These are phyloP conservation scores for Bursaphelenchus mucronatus DNA, from an alignment of 1,140 invertebrate genomes.

Conservation along the genomic window DNA sequence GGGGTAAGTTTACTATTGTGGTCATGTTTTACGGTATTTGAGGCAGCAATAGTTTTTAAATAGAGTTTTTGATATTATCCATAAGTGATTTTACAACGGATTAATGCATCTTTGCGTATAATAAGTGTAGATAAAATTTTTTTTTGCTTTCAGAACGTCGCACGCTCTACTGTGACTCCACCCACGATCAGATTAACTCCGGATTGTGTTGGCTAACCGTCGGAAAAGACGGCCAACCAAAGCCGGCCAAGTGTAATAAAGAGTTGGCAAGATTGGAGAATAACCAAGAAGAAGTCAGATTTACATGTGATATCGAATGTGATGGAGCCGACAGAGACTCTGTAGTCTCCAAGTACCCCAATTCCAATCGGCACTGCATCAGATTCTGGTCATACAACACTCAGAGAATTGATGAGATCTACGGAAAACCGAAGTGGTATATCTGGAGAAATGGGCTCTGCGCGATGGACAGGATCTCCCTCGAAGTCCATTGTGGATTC, in stretches of 20 bases:
- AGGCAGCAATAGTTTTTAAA: too few relatives aligned
- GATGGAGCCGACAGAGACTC: conserved; percentile 2
- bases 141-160: conserved; percentile 8
- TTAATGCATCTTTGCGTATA: too few relatives aligned
- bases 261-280: conserved; percentile 1
- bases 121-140: background rate
- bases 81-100: too few relatives aligned
- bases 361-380: conserved; percentile 16
- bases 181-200: background rate
- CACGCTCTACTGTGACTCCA: conserved; percentile 11
- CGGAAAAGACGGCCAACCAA: conserved; percentile 16
- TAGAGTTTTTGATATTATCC: too few relatives aligned
- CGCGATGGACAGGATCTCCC: conserved; percentile 17
- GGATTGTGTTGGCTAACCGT: conserved; percentile 12
- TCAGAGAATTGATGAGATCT: background rate
- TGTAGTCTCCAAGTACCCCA: conserved; percentile 15
- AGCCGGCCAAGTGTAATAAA: conserved; percentile 6
- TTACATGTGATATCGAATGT: conserved; percentile 8
- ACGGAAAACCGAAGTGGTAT: background rate
- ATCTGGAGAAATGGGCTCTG: conserved; percentile 5
- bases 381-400: conserved; percentile 15
- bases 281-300: conserved; percentile 8
- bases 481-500: conserved; percentile 17
- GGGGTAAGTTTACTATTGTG: too few relatives aligned
- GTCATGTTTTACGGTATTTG: too few relatives aligned